Evolutionary conservation across 2,888 invertebrate genomes (phyloP), one percentile per base, ranked within the genome.

Genomic region (Adela reaumurella): DNA sequence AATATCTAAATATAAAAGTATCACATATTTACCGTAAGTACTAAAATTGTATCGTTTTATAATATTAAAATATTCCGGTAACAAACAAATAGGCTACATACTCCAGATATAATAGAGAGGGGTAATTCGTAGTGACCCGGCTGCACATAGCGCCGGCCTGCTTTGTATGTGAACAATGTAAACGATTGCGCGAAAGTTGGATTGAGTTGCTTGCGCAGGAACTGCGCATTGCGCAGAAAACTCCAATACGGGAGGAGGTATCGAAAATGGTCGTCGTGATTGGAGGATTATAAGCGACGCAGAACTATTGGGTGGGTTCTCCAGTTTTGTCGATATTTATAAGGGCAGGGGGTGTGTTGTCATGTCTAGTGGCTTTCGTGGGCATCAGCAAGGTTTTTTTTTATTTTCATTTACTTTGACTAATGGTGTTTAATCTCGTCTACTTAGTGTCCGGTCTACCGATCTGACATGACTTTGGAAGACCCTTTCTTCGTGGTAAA

Each of bases 401-500:
- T 55, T 47, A 56, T 29, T 42, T 48, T 51, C 54, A 53, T 49
- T 57, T 17, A 43, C n/a, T n/a, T n/a, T n/a, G 11, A 14, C 43
- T 3, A 19, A 19, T 43, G 18, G 11, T 19, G 3, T 19, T 10
- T 43, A 17, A 43, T 11, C 18, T n/a, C n/a, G 18, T 3, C 17
- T 43, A 14, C 17, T 19, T 48, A 49, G 49, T 48, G 18, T 44
- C 19, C 45, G 24, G 35, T 19, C 62, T 61, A 72, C 62, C 67
- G 73, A 65, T 81, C 81, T 87, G 91, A 86, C 87, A 96, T 97
- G 96, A 94, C 95, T 86, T 86, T 96, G 81, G 96, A 97, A 84
- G 97, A 97, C 83, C 97, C 97, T 58, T 97, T 96, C 84, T 95
- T 96, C 86, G 94, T 95, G 76, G 96, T 97, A 62, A 95, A 94